Evolutionary conservation across 2,113 vertebrate species (phyloP).

Genomic region (Calidris pugnax): DNA sequence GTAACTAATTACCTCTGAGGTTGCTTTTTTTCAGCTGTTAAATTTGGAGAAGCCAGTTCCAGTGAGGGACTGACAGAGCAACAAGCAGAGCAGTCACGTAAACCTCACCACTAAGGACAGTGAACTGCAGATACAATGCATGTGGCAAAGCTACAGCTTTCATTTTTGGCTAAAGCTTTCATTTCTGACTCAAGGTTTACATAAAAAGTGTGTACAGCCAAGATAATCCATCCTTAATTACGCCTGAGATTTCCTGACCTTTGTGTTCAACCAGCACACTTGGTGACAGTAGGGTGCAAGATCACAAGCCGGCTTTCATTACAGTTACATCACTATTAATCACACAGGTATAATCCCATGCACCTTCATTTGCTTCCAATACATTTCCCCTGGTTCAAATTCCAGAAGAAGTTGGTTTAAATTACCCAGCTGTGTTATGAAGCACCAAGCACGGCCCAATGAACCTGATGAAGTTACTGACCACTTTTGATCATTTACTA

Average conservation of each 20-base stretch:
- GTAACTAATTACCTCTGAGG: neutral
- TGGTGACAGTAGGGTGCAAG: neutral
- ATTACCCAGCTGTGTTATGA: neutral
- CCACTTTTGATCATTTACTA: neutral
- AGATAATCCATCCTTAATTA: neutral
- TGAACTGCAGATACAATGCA: rapidly evolving
- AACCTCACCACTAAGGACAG: neutral
- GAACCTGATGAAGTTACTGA: neutral
- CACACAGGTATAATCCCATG: neutral
- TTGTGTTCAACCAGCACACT: neutral
- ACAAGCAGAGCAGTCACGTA: neutral
- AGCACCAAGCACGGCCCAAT: neutral
- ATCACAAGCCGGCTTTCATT: neutral
- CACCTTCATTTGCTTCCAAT: neutral
- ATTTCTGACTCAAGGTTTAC: neutral
- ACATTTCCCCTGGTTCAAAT: neutral
- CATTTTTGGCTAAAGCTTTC: neutral
- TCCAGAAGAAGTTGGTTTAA: neutral
- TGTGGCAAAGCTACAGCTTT: neutral
- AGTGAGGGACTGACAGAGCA: neutral
- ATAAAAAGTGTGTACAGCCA: neutral
- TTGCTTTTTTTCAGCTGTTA: neutral
- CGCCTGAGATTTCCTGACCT: neutral
- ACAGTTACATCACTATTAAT: neutral
- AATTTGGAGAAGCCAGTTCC: neutral